These are phyloP conservation scores for Drosophila atripex DNA, from an alignment of 2,888 invertebrate species.

Conservation along the genomic window DNA sequence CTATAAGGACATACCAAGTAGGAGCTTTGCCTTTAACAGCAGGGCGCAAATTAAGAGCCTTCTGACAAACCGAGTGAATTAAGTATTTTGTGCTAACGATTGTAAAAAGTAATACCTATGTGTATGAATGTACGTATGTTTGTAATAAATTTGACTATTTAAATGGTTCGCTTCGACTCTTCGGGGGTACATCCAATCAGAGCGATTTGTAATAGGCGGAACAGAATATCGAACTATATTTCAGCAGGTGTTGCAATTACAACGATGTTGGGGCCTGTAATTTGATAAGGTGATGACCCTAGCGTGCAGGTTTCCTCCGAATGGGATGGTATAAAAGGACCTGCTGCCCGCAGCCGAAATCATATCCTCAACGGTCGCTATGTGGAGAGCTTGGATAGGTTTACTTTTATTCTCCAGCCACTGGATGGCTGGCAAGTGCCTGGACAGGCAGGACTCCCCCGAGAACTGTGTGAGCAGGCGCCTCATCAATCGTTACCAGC, in stretches of 20 bases:
- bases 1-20: slow-evolving; percentile 13
- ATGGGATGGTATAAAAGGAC: slow-evolving; percentile 15
- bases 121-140: slow-evolving; percentile 29
- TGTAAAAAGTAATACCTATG: slow-evolving; percentile 29
- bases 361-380: slow-evolving; percentile 10
- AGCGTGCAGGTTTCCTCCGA: slow-evolving; percentile 22
- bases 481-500: slow-evolving; percentile 48
- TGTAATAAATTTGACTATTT: slow-evolving; percentile 34
- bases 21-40: slow-evolving; percentile 5
- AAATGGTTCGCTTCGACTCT: background rate
- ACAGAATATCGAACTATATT: background rate
- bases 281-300: slow-evolving; percentile 38
- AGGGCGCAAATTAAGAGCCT: slow-evolving; percentile 9
- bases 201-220: background rate
- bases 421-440: background rate
- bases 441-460: background rate
- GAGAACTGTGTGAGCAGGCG: slow-evolving; percentile 49
- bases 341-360: background rate
- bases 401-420: slow-evolving; percentile 11
- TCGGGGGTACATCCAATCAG: background rate
- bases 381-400: slow-evolving; percentile 21
- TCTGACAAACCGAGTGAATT: slow-evolving; percentile 39
- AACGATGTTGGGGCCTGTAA: slow-evolving; percentile 13
- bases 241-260: slow-evolving; percentile 41
- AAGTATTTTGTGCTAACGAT: slow-evolving; percentile 42